Evolutionary conservation across 2,113 vertebrate genomes (phyloP).

Genomic region (Chaetura pelagica): DNA sequence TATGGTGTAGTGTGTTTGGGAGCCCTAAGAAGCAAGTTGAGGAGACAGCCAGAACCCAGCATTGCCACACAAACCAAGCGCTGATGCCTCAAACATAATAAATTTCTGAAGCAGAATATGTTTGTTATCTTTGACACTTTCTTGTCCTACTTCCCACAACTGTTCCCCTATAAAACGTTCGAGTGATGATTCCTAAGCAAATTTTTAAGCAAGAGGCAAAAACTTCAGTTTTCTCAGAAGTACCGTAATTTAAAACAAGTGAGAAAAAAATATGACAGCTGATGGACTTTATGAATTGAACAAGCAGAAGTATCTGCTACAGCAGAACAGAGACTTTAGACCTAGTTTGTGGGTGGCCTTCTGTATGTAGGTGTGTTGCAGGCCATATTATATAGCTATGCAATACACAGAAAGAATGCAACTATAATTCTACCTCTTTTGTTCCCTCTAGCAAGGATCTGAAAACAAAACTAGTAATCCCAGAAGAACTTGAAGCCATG

Average conservation of each 20-base stretch:
- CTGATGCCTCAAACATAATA: not conserved
- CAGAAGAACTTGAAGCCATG: not conserved
- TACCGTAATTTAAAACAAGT: not conserved
- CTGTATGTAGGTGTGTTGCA: not conserved
- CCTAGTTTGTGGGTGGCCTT: not conserved
- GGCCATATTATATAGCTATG: not conserved
- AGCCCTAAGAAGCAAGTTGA: not conserved
- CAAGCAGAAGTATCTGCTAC: not conserved
- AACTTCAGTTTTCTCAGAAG: not conserved
- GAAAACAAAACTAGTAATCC: not conserved
- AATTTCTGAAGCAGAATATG: not conserved
- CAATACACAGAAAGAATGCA: not conserved
- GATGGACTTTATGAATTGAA: not conserved
- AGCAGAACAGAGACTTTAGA: not conserved
- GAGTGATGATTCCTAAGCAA: not conserved
- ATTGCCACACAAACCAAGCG: not conserved
- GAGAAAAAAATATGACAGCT: not conserved
- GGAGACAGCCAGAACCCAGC: not conserved
- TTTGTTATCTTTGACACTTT: not conserved
- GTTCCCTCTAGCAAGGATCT: not conserved
- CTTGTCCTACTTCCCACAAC: not conserved
- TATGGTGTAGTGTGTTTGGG: not conserved
- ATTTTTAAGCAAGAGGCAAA: not conserved
- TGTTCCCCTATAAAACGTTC: not conserved
- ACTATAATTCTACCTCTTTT: not conserved